phyloP scores from a whole-genome alignment of 2,888 invertebrate species.

The Camponotus fellah region DNA sequence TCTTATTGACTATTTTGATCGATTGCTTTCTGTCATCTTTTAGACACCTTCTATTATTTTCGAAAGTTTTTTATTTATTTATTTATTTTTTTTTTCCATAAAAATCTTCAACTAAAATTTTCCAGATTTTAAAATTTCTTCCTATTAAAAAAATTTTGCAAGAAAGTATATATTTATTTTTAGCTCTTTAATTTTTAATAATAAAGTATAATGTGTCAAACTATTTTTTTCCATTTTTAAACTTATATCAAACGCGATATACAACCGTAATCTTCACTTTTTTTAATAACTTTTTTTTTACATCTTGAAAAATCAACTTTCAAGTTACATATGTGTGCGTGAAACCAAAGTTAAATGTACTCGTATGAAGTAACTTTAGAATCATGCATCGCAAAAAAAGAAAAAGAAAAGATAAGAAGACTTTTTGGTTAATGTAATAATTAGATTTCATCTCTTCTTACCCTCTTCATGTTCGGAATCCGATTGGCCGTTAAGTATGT shows the following conservation, averaged over 20 bases:
- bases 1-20: neutral
- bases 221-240: neutral
- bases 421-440: neutral
- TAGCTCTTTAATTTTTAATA: neutral
- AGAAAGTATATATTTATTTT: neutral
- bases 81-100: neutral
- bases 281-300: neutral
- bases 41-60: neutral
- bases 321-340: neutral
- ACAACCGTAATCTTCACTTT: neutral
- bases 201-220: neutral
- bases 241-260: neutral
- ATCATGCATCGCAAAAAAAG: neutral
- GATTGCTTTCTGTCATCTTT: neutral
- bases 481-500: conserved; percentile 85
- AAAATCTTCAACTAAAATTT: neutral
- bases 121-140: neutral
- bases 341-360: neutral
- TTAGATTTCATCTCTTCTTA: conserved; percentile 67
- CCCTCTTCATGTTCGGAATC: conserved; percentile 86
- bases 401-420: too few species aligned
- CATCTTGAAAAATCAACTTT: neutral
- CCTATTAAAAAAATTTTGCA: neutral
- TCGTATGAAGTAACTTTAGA: neutral
- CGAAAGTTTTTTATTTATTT: neutral